Evolutionary conservation across 2,113 vertebrate species (phyloP).

Genomic region (Paracanthobrama guichenoti): DNA sequence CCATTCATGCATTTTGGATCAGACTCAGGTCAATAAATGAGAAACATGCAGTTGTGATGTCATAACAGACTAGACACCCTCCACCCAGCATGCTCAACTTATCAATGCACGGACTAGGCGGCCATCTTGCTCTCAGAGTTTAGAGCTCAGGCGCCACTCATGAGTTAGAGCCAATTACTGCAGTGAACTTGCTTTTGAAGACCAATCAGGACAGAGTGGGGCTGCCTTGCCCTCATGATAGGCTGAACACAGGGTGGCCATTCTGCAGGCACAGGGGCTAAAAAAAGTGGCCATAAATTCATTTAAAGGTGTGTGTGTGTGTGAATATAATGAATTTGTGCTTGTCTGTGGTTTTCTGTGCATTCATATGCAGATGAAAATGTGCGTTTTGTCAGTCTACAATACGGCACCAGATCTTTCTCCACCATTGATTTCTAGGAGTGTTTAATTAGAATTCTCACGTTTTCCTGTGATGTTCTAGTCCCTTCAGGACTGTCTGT

Average conservation of each 20-base stretch:
- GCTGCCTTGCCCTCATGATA: constrained; percentile 21
- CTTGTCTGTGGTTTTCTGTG: constrained; percentile 15
- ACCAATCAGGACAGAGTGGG: constrained; percentile 33
- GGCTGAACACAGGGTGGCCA: constrained; percentile 35
- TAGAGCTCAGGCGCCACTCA: not conserved
- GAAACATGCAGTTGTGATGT: constrained; percentile 69
- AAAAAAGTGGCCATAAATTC: constrained; percentile 16
- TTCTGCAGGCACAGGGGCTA: constrained; percentile 21
- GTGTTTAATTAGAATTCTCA: constrained; percentile 76
- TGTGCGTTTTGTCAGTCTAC: not conserved
- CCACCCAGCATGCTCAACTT: constrained; percentile 50
- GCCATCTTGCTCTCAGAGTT: constrained; percentile 16
- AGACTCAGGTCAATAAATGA: constrained; percentile 64
- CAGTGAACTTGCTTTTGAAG: not conserved
- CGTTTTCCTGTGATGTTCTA: constrained; percentile 74
- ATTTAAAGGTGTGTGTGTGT: not conserved
- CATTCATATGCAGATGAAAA: constrained; percentile 6
- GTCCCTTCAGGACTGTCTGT: constrained; percentile 76
- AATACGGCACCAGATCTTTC: constrained; percentile 41
- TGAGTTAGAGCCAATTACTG: not conserved
- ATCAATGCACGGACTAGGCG: constrained; percentile 15
- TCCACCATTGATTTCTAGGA: constrained; percentile 45
- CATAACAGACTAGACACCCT: constrained; percentile 57
- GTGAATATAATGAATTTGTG: constrained; percentile 2
- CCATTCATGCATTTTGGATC: constrained; percentile 66